Evolutionary conservation across 2,113 vertebrate genomes (phyloP).

Genomic region (Psettodes erumei): DNA sequence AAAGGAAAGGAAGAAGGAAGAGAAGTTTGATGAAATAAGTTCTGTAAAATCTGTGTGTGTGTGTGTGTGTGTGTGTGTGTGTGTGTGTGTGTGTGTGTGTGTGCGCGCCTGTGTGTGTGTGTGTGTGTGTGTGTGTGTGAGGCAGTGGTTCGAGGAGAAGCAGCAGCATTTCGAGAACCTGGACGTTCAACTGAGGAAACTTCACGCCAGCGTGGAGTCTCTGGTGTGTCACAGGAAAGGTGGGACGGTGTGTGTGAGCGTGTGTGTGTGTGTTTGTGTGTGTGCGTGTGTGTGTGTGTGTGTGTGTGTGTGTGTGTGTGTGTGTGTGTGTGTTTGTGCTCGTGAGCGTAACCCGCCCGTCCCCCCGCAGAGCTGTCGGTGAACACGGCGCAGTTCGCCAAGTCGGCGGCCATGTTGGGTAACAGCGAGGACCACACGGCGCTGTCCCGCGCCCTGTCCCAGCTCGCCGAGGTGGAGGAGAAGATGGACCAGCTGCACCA

Average conservation of each 20-base stretch:
- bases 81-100: not conserved
- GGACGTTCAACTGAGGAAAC: slow-evolving; percentile 95
- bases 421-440: slow-evolving; percentile 99
- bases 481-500: slow-evolving; percentile 98
- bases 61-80: not conserved
- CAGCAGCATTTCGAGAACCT: slow-evolving; percentile 99
- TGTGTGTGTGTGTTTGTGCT: no score
- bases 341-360: no score
- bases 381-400: slow-evolving; percentile 96
- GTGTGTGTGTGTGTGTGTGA: slow-evolving; percentile 77
- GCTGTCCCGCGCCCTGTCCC: slow-evolving; percentile 94
- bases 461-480: slow-evolving; percentile 99
- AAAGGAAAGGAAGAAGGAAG: not conserved
- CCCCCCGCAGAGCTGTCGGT: slow-evolving; percentile 89
- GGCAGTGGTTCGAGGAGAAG: slow-evolving; percentile 99
- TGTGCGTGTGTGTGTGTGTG: no score
- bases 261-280: no score
- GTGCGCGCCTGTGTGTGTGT: slow-evolving; percentile 3
- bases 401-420: slow-evolving; percentile 98
- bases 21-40: not conserved
- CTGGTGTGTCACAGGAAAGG: slow-evolving; percentile 98
- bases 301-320: no score
- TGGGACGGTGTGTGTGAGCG: no score
- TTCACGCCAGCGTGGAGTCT: slow-evolving; percentile 93
- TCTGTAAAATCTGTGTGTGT: not conserved